These are phyloP conservation scores for Elysia chlorotica DNA, from an alignment of 1,140 invertebrate genomes.

Conservation along the genomic window DNA sequence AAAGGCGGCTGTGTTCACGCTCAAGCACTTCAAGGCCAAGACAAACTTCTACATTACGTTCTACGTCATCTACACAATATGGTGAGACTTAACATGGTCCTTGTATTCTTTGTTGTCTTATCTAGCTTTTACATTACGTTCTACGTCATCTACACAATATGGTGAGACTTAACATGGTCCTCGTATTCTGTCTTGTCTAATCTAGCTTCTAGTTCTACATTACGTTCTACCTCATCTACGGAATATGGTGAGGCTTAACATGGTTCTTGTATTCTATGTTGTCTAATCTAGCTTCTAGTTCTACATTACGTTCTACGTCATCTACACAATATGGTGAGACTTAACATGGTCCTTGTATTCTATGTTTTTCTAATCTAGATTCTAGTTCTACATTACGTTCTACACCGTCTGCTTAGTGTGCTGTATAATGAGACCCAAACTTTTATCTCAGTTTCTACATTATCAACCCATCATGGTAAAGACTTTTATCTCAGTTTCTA, in stretches of 20 bases:
- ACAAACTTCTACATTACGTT: slow-evolving; percentile 73
- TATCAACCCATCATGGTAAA: slow-evolving; percentile 55
- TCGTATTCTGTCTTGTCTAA: too few relatives aligned
- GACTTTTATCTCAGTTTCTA: too few relatives aligned
- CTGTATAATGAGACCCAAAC: slow-evolving; percentile 65
- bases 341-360: too few relatives aligned
- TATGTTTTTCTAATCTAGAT: too few relatives aligned
- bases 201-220: slow-evolving; percentile 72
- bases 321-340: slow-evolving; percentile 55
- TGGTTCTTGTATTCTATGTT: too few relatives aligned
- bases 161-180: slow-evolving; percentile 38
- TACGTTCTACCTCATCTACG: slow-evolving; percentile 70
- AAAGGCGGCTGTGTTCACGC: slow-evolving; percentile 78
- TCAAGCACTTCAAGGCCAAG: slow-evolving; percentile 84
- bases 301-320: slow-evolving; percentile 74
- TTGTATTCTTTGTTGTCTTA: too few relatives aligned
- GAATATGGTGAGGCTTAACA: slow-evolving; percentile 44
- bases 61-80: slow-evolving; percentile 63
- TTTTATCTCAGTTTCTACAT: slow-evolving; percentile 76
- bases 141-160: slow-evolving; percentile 63
- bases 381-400: slow-evolving; percentile 77
- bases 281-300: slow-evolving; percentile 68
- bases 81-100: slow-evolving; percentile 38
- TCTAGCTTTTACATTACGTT: slow-evolving; percentile 74
- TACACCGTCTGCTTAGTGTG: slow-evolving; percentile 63